A percentile compares a stretch with the other conserved stretches of the same genome.
Conservation (phyloP, 2,888 invertebrate genomes). For the Plemyria rubiginata region DNA sequence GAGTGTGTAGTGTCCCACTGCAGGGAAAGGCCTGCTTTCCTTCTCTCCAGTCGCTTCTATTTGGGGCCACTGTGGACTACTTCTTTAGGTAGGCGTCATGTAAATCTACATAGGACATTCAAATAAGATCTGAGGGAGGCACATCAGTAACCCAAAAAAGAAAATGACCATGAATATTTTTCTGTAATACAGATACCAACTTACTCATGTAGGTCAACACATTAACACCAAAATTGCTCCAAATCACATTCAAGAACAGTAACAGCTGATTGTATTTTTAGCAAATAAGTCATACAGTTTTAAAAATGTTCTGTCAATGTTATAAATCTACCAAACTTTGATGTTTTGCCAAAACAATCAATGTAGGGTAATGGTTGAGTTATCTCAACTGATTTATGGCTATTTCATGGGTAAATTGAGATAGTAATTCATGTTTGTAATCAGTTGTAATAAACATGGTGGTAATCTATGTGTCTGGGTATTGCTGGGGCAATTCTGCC, state of each 20-base stretch:
- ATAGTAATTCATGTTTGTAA: slow-evolving; percentile 15
- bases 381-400: slow-evolving; percentile 2
- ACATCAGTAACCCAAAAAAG: neutral
- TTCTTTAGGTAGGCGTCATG: too few species aligned
- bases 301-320: slow-evolving; percentile 49
- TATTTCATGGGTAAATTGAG: slow-evolving; percentile 16
- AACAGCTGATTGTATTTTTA: slow-evolving; percentile 50
- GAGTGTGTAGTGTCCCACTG: too few species aligned
- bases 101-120: too few species aligned
- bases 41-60: too few species aligned
- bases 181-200: too few species aligned
- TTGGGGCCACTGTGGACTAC: too few species aligned
- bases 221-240: slow-evolving; percentile 25
- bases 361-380: slow-evolving; percentile 24
- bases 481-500: neutral
- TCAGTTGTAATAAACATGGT: slow-evolving; percentile 9
- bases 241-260: slow-evolving; percentile 12
- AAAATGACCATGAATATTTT: neutral
- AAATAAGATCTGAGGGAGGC: neutral
- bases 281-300: slow-evolving; percentile 37
- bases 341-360: slow-evolving; percentile 52
- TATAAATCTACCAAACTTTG: slow-evolving; percentile 48
- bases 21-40: too few species aligned
- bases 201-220: slow-evolving; percentile 1
- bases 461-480: neutral